Percentiles rank a stretch among this genome's conserved stretches.
These are phyloP conservation scores for Spheniscus mendiculus DNA, from an alignment of 2,113 vertebrate genomes.

Conservation along the genomic window DNA sequence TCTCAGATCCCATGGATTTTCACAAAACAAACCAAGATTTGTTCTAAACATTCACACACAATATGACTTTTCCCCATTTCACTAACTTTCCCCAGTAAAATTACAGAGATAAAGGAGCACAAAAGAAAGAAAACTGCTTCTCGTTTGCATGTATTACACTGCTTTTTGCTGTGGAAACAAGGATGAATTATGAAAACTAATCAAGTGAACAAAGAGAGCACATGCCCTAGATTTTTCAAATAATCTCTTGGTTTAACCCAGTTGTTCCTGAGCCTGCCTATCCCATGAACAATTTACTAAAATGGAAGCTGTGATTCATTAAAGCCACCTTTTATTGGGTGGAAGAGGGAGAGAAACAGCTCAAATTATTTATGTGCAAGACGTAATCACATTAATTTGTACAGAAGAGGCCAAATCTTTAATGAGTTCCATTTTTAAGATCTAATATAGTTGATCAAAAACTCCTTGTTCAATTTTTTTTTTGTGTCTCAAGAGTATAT, in stretches of 20 bases:
- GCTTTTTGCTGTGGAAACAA: neutral
- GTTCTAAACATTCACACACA: neutral
- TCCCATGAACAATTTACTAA: neutral
- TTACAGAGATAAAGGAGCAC: neutral
- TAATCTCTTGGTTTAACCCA: conserved; percentile 63
- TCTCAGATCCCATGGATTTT: neutral
- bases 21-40: neutral
- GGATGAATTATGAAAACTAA: conserved; percentile 57
- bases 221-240: conserved; percentile 64
- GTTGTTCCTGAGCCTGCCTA: conserved; percentile 26
- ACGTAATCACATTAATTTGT: neutral
- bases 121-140: neutral
- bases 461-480: neutral
- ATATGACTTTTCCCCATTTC: neutral
- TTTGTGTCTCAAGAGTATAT: neutral
- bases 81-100: neutral
- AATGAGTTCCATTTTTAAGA: neutral
- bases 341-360: neutral
- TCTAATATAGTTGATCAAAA: neutral
- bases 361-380: neutral
- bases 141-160: neutral
- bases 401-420: neutral
- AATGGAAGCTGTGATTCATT: conserved; percentile 15
- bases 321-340: neutral
- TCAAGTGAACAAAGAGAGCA: conserved; percentile 25